Evolutionary conservation across 1,140 invertebrate genomes (phyloP).

Genomic region (Zaprionus capensis): DNA sequence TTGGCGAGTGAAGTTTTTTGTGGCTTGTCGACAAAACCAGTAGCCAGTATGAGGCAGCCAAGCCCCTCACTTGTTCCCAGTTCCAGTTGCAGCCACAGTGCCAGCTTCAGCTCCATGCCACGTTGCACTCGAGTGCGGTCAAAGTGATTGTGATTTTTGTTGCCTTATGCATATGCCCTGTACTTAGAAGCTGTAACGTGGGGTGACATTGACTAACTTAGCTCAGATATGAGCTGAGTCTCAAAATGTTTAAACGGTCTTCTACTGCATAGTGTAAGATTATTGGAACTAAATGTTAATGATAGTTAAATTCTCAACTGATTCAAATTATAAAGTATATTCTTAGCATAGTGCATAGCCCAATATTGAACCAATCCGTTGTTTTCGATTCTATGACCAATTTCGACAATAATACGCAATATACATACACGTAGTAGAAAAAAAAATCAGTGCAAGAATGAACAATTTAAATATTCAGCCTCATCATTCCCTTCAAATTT

Average conservation of each 20-base stretch:
- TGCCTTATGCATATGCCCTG: constrained; percentile 37
- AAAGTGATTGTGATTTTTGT: constrained; percentile 61
- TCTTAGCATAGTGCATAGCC: no score
- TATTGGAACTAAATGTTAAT: no score
- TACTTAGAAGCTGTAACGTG: neutral
- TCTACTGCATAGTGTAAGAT: no score
- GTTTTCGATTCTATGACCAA: no score
- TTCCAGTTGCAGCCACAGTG: constrained; percentile 30
- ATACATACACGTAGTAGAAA: no score
- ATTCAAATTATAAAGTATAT: no score
- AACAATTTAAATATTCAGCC: no score
- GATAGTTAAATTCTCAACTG: no score
- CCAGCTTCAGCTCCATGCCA: constrained; percentile 54
- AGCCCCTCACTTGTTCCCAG: constrained; percentile 49
- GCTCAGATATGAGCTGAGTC: neutral
- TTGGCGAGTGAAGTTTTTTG: constrained; percentile 60
- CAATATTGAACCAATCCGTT: no score
- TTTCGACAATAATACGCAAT: no score
- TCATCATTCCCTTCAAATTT: no score
- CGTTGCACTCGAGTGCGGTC: constrained; percentile 73
- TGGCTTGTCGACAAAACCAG: constrained; percentile 73
- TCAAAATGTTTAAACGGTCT: neutral
- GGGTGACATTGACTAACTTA: neutral
- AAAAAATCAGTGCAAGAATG: no score
- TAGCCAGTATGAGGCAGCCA: constrained; percentile 63